Conservation (phyloP, 2,113 vertebrate genomes). For the Rhinolophus ferrumequinum region DNA sequence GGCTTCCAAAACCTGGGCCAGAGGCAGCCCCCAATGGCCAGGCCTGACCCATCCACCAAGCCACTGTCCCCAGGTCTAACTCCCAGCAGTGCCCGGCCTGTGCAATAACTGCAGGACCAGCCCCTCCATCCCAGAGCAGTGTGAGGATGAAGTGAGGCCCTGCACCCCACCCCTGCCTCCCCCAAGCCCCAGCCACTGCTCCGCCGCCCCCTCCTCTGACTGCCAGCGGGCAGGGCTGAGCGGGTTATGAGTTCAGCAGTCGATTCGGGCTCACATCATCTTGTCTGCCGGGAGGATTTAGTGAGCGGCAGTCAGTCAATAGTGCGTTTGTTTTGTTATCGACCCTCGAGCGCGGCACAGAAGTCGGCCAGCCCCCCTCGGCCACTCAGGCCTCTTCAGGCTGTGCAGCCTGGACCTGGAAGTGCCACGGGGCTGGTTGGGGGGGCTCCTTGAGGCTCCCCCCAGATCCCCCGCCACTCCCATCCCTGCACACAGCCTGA, state of each 20-base stretch:
- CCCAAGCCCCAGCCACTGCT: background rate
- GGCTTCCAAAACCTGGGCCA: background rate
- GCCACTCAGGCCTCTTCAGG: background rate
- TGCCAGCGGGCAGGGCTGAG: background rate
- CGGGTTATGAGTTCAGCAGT: slow-evolving; percentile 38
- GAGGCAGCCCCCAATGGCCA: too few species aligned
- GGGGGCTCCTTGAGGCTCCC: background rate
- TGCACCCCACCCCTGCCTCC: accelerated
- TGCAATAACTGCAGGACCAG: background rate
- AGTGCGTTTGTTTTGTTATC: slow-evolving; percentile 78
- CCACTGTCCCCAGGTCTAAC: background rate
- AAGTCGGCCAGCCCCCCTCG: background rate
- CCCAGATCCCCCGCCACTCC: background rate
- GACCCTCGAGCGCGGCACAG: background rate
- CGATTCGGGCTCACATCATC: slow-evolving; percentile 61
- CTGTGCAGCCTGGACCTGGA: background rate
- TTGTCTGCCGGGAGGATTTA: slow-evolving; percentile 78
- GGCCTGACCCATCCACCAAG: background rate
- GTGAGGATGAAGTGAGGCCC: background rate
- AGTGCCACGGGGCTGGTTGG: background rate
- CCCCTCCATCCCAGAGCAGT: background rate
- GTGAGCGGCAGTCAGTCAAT: slow-evolving; percentile 50
- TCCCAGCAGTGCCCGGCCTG: background rate
- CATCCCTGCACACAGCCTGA: background rate
- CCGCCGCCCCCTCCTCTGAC: background rate